Evolutionary conservation across 2,888 invertebrate species (phyloP).

Genomic region (Polymixis lichenea): DNA sequence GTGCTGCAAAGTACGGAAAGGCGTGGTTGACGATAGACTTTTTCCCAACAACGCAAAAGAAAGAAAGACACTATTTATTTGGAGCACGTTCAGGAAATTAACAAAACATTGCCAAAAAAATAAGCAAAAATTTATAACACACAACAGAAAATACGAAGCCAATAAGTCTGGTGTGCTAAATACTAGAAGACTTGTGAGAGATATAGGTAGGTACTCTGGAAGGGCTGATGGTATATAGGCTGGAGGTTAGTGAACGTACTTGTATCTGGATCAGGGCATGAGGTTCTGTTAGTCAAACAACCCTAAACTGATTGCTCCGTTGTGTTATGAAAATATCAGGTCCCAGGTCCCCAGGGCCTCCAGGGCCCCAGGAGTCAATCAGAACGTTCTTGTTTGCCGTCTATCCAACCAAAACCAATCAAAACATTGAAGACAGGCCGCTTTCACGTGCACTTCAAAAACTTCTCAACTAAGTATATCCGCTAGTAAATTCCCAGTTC

Average conservation of each 20-base stretch:
- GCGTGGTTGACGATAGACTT: constrained; percentile 8
- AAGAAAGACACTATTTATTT: background rate
- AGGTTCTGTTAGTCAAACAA: background rate
- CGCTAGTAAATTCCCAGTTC: background rate
- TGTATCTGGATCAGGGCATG: background rate
- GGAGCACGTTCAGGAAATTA: no score
- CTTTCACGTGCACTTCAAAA: background rate
- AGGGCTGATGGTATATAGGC: background rate
- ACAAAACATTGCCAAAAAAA: background rate
- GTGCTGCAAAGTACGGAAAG: constrained; percentile 17
- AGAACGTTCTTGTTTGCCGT: no score
- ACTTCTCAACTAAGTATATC: background rate
- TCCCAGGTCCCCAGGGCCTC: no score
- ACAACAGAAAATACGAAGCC: background rate
- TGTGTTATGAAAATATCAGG: background rate
- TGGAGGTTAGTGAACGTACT: background rate
- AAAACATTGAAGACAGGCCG: background rate
- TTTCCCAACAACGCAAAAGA: background rate
- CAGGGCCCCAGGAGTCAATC: no score
- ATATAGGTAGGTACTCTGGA: no score
- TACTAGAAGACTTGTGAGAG: background rate
- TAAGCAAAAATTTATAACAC: background rate
- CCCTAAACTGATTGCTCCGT: background rate
- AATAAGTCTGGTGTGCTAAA: background rate
- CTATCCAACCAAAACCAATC: background rate